These are phyloP conservation scores for Brachypteracias leptosomus DNA, from an alignment of 2,113 vertebrate genomes.

Conservation along the genomic window DNA sequence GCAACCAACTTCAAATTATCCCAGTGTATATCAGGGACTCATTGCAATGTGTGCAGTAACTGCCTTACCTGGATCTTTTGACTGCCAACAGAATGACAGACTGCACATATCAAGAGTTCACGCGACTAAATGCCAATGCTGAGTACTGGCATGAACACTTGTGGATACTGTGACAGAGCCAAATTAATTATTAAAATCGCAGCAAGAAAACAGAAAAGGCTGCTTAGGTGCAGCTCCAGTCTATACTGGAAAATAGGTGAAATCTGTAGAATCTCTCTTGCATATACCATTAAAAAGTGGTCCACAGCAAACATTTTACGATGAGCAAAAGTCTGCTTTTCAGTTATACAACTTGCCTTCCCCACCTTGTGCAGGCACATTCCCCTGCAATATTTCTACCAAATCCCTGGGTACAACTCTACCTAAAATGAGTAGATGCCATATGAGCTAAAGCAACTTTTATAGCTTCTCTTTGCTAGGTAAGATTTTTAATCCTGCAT, in stretches of 20 bases:
- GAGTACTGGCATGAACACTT: not conserved
- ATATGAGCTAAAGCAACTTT: not conserved
- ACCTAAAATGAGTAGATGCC: not conserved
- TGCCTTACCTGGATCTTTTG: not conserved
- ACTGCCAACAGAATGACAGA: not conserved
- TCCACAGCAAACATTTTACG: not conserved
- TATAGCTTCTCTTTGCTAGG: not conserved
- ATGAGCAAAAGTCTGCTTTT: not conserved
- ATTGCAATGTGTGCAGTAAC: not conserved
- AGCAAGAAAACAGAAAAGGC: not conserved
- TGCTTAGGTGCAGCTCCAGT: not conserved
- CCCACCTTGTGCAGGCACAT: not conserved
- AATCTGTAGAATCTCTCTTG: not conserved
- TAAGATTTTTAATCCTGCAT: conserved; percentile 39
- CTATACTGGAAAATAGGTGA: not conserved
- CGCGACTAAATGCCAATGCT: not conserved
- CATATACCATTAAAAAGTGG: not conserved
- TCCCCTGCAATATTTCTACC: not conserved
- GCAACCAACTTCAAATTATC: not conserved
- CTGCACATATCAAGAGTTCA: not conserved
- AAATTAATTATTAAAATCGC: not conserved
- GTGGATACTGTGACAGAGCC: not conserved
- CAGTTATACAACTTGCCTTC: not conserved
- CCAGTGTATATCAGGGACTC: not conserved
- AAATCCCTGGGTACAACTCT: not conserved